Base-by-base conservation (phyloP, 2,797 vertebrate species). In the Glossophaga mutica region DNA sequence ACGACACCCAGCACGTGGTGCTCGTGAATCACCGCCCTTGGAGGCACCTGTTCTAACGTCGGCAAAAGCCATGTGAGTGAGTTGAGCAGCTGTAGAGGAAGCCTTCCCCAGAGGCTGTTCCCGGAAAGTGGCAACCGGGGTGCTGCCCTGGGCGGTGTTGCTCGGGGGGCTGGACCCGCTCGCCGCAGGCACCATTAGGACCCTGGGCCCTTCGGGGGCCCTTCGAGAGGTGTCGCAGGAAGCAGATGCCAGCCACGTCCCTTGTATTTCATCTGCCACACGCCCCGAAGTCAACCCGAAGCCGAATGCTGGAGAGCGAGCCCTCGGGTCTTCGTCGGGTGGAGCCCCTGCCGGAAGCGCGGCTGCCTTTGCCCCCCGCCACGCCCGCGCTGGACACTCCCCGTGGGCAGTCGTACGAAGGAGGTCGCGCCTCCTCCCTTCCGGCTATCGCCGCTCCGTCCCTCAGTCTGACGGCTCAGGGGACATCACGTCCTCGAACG, bases 271-370 rank as follows among this genome's bases (percentile, higher is more conserved):
- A 3, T 55, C 39, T 42, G 22, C 42, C 3, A 0, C 12, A 5
- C 16, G 42, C n/a, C 44, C 42, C 82, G 4, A 22, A 48, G 29
- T 62, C 57, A 16, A 70, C 46, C 12, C 87, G 71, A 48, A 85
- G 22, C 10, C 81, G 85, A 92, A 91, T 93, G 94, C 92, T 26
- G 6, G 26, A 24, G 95, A 94, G 90, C 62, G 88, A 10, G 12
- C 87, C 44, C 16, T 88, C 57, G 37, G 52, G 21, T 55, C 46
- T 46, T 74, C 11, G 86, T 1, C 67, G 29, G 81, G 71, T 74
- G 42, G 76, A 2, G 5, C 3, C 37, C 55, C 19, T 62, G 65
- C 74, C 79, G 9, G 68, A 65, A 88, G 14, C 9, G 92, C 77
- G 37, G 48, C 77, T 39, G 2, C 62, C 44, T 67, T 16, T 91